Conservation (phyloP, 2,113 vertebrate genomes). For the Glaucomys volans region DNA sequence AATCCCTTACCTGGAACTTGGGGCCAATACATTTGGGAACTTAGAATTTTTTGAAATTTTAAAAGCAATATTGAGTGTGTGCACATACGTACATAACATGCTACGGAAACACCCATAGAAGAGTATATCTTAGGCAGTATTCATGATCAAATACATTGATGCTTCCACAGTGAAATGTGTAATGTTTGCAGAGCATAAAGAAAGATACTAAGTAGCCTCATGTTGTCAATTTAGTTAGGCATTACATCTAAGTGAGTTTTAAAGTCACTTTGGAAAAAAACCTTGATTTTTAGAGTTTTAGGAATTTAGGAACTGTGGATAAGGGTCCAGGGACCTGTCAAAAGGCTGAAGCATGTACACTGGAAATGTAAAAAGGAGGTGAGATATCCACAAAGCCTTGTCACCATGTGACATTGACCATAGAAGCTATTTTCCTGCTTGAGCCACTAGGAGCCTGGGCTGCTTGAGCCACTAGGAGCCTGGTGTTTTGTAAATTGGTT, state of each 20-base stretch:
- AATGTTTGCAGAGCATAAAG: neutral
- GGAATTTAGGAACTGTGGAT: neutral
- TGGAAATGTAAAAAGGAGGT: neutral
- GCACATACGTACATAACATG: neutral
- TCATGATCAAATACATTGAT: neutral
- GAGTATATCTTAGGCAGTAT: neutral
- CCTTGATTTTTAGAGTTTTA: neutral
- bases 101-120: neutral
- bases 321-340: neutral
- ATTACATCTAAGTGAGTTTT: constrained; percentile 9
- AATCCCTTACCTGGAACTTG: neutral
- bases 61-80: neutral
- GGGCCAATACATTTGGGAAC: neutral
- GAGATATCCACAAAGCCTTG: neutral
- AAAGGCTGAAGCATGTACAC: neutral
- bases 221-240: neutral
- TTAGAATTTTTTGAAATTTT: constrained; percentile 32
- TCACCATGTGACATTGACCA: neutral
- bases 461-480: neutral
- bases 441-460: neutral
- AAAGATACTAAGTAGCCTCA: neutral
- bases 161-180: neutral
- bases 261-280: neutral
- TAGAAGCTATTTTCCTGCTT: neutral
- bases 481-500: neutral